Base-by-base conservation (phyloP, 2,888 invertebrate genomes). In the Chrysolina oricalcia region DNA sequence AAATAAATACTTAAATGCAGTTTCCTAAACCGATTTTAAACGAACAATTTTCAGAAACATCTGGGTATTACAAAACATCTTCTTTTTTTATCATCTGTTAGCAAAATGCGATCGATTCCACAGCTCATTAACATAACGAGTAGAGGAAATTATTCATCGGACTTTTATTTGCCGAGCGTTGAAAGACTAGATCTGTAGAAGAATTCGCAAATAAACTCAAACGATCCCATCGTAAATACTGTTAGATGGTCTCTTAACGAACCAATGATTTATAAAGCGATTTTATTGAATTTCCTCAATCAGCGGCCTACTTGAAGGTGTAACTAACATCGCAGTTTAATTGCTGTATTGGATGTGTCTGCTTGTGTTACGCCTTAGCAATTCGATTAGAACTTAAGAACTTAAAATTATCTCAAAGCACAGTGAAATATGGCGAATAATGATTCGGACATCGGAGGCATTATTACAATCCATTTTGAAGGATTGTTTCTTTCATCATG, bases 241-340 rank as follows among this genome's bases (percentile, higher is more conserved):
- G 65, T 66, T 66, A 66, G 46, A 46, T 48, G 46, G 27, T 66
- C 65, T 46, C 46, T 66, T 66, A 66, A 66, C 46, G 65, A 66
- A 66, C 65, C 46, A 21, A 50, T 19, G 50, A 35, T 35, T 63
- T 70, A 62, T 62, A 35, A 70, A 11, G 21, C n/a, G 23, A 69
- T 40, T 69, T 50, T 11, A 50, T 35, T 67, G 27, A 50, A 67
- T 67, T 48, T 67, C 67, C 67, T 48, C 50, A 50, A 67, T 67
- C 50, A 67, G 67, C 67, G 50, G 50, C 46, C 50, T 50, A 67
- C 27, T 50, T 67, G 67, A 35, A 50, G 50, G 67, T 48, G 50
- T 50, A 17, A 66, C 35, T 27, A 23, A 21, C n/a, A 66, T 41
- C 19, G 13, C 27, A 48, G 48, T 67, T 40, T 50, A 53, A 27